Evolutionary conservation across 2,888 invertebrate species (phyloP), one percentile per base, ranked within the genome.

Genomic region (Beris morrisii): DNA sequence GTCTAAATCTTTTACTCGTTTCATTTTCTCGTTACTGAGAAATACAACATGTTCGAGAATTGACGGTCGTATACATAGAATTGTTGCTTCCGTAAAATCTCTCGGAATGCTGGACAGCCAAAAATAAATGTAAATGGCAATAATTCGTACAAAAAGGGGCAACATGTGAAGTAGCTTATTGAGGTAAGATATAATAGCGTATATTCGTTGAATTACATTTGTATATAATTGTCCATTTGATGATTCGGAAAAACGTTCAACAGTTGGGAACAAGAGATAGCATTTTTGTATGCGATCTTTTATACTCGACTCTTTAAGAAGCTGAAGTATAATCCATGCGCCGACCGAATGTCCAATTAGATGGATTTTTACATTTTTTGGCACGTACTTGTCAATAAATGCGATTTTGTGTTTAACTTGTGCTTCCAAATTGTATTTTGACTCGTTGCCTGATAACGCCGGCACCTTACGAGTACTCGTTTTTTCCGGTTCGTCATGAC

Each of bases 311-410:
- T 87, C 81, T 71, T 88, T 84, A 32, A 92, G 75, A 57, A 93
- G 76, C 75, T 94, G 89, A 66, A 94, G 76, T 69, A 88, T 84
- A 74, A 95, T 87, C 86, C 94, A 93, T 63, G 90, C 86, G 4
- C 97, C 97, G 74, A 96, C 92, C 0, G 96, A 96, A 83, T 97
- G 96, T 2, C 93, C 95, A 72, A 96, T 85, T 45, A 96, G 80
- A 78, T 93, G 89, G 48, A 97, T 78, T 76, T 85, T 88, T n/a
- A 88, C 86, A 74, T 87, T 83, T 70, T 83, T 79, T 64, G 93
- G 91, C 70, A 95, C 83, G 75, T 87, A 87, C 71, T 87, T 85
- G 72, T 86, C 83, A 66, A 96, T 87, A 75, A 96, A 91, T 61
- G 79, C 78, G 3, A 76, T 67, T 71, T 80, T 80, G 63, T 80